phyloP scores from a whole-genome alignment of 92 coral and sea anemone species.

The Galaxea fascicularis region DNA sequence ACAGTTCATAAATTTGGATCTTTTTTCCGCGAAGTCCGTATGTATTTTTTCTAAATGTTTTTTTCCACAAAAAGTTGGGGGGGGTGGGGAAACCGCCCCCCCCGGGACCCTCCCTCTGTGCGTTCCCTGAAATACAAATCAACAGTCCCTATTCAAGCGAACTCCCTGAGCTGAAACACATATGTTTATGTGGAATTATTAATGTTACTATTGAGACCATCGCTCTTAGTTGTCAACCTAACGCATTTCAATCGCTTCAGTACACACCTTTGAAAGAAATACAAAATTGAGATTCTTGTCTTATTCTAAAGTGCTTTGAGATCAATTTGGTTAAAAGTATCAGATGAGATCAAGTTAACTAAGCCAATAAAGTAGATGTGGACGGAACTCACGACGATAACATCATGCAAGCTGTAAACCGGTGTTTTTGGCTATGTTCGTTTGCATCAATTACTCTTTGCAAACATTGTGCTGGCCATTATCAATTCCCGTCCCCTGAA shows the following conservation, averaged over 20 bases:
- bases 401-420: not conserved
- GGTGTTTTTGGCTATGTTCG: not conserved
- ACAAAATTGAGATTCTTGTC: not conserved
- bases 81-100: too few relatives aligned
- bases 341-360: slow-evolving; percentile 30
- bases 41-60: too few relatives aligned
- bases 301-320: not conserved
- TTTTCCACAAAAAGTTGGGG: too few relatives aligned
- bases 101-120: too few relatives aligned
- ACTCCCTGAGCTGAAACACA: too few relatives aligned
- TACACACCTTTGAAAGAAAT: not conserved
- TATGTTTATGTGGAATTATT: too few relatives aligned
- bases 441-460: not conserved
- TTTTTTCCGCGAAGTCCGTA: too few relatives aligned
- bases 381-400: slow-evolving; percentile 8
- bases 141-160: too few relatives aligned
- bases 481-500: not conserved
- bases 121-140: too few relatives aligned
- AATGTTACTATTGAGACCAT: too few relatives aligned
- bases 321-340: slow-evolving; percentile 7
- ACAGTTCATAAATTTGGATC: too few relatives aligned
- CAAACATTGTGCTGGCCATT: not conserved
- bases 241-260: not conserved
- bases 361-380: not conserved
- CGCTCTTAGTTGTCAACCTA: too few relatives aligned